Evolutionary conservation across 92 coral and sea anemone genomes (phyloP).

Genomic region (Chrysogorgia sp.): DNA sequence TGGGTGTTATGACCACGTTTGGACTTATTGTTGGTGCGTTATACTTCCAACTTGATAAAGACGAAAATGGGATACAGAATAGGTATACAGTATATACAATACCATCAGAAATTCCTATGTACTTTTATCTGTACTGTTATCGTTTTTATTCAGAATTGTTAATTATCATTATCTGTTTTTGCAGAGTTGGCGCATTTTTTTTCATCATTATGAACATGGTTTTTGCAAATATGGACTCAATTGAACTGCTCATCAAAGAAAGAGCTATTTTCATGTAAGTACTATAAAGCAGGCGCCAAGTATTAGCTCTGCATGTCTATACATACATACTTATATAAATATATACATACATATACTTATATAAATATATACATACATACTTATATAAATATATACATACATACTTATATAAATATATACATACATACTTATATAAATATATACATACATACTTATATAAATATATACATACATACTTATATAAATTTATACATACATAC

Average conservation of each 20-base stretch:
- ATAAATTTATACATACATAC: no score
- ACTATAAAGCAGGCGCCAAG: background rate
- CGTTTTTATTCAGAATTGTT: background rate
- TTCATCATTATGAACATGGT: conserved; percentile 91
- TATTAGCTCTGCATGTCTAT: no score
- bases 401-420: no score
- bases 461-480: no score
- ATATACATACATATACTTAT: no score
- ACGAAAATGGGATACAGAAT: conserved; percentile 76
- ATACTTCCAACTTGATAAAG: conserved; percentile 73
- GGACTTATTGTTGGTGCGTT: conserved; percentile 84
- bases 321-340: no score
- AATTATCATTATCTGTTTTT: background rate
- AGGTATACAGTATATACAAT: conserved; percentile 49
- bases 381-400: no score
- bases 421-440: no score
- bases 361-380: no score
- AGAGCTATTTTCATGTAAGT: conserved; percentile 88
- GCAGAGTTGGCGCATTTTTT: conserved; percentile 89
- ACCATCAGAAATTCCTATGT: background rate
- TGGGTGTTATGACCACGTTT: conserved; percentile 66
- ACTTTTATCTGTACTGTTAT: no score
- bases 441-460: no score
- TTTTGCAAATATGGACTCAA: conserved; percentile 86
- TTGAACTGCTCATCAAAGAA: conserved; percentile 82